Conservation (phyloP, 2,888 invertebrate species). For the Caenorhabditis sulstoni region DNA sequence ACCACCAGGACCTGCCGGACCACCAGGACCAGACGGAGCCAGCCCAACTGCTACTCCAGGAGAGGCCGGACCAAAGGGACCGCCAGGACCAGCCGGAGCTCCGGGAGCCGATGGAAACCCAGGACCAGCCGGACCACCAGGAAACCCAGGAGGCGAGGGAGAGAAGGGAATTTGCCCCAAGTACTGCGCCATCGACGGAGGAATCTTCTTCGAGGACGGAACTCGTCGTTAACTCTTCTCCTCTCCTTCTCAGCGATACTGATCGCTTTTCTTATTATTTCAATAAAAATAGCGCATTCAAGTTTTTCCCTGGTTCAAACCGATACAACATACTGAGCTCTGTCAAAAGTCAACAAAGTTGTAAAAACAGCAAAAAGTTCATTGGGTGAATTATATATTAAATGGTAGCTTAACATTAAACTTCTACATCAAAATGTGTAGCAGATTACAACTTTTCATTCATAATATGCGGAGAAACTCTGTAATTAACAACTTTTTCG, state of each 20-base stretch:
- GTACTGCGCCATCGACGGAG: conserved; percentile 67
- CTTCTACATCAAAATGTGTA: no score
- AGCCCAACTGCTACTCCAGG: conserved; percentile 55
- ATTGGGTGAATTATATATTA: no score
- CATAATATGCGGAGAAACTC: not conserved
- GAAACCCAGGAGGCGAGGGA: conserved; percentile 46
- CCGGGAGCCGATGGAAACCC: conserved; percentile 61
- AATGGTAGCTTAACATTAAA: no score
- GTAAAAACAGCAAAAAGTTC: no score
- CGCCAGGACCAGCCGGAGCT: conserved; percentile 60
- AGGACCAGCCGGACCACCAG: conserved; percentile 62
- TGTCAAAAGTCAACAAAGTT: conserved; percentile 7
- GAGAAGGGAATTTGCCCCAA: conserved; percentile 54
- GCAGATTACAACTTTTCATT: no score
- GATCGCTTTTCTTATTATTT: conserved; percentile 13
- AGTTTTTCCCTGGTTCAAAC: no score
- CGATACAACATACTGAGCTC: not conserved
- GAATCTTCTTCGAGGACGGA: conserved; percentile 70
- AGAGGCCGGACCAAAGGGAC: conserved; percentile 61
- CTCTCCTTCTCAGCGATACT: not conserved
- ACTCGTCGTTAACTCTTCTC: conserved; percentile 51
- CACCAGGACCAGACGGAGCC: conserved; percentile 61
- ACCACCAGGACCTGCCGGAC: conserved; percentile 60
- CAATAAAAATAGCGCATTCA: conserved; percentile 48
- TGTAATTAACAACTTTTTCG: conserved; percentile 8